Conservation (phyloP, 2,797 vertebrate species). For the Acropternis orthonyx region DNA sequence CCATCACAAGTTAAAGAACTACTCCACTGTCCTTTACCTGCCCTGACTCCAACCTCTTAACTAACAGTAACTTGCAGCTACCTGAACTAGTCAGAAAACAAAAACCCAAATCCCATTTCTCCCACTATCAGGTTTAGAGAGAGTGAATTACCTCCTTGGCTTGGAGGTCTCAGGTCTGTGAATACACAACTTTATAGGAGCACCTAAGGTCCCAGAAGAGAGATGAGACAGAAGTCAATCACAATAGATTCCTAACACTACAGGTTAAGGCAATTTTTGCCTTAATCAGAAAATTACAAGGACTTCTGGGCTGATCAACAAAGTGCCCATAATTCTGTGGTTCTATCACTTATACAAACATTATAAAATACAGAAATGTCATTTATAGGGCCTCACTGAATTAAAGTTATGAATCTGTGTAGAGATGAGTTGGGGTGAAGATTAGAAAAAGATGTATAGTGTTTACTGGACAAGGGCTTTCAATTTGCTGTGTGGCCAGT, state of each 20-base stretch:
- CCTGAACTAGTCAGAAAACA: neutral
- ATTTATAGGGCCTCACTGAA: neutral
- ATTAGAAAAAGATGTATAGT: neutral
- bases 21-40: neutral
- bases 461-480: neutral
- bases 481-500: neutral
- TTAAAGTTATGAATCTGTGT: neutral
- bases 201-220: neutral
- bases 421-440: neutral
- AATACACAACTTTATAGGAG: neutral
- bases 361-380: neutral
- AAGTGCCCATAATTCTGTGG: neutral
- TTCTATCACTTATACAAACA: neutral
- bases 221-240: neutral
- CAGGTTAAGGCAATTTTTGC: neutral
- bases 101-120: fast-evolving
- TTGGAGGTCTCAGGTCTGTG: neutral
- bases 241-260: neutral
- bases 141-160: neutral
- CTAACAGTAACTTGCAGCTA: neutral
- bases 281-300: neutral
- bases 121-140: neutral
- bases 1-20: neutral
- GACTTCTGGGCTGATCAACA: neutral
- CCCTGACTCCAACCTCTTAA: neutral